Evolutionary conservation across 2,797 vertebrate genomes (phyloP).

Genomic region (Notamacropus eugenii): DNA sequence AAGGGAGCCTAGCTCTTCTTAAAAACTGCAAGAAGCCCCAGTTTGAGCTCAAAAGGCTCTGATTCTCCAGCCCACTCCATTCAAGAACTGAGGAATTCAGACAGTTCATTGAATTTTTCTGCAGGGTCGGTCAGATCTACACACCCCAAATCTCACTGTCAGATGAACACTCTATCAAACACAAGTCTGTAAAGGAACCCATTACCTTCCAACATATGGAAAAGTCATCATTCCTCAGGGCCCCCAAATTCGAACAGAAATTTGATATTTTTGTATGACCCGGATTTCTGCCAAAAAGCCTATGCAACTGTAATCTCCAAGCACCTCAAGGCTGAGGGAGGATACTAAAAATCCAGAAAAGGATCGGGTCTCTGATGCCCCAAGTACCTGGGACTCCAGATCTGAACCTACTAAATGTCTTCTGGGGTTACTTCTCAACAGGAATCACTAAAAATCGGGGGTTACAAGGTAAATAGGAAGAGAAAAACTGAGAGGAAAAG

Average conservation of each 20-base stretch:
- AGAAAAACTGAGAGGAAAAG: background rate
- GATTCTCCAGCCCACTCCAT: background rate
- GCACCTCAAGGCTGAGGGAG: background rate
- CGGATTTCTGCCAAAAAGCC: background rate
- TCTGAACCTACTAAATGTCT: background rate
- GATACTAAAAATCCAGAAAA: background rate
- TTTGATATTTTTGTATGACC: background rate
- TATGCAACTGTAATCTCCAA: background rate
- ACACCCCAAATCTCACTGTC: background rate
- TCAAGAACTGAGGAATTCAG: background rate
- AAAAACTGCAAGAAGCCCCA: background rate
- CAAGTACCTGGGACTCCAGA: background rate
- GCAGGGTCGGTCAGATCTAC: background rate
- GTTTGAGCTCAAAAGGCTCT: background rate
- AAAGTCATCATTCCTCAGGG: background rate
- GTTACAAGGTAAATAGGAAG: background rate
- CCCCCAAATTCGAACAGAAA: background rate
- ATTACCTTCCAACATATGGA: background rate
- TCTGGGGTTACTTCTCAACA: background rate
- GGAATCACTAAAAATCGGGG: background rate
- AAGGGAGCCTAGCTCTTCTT: background rate
- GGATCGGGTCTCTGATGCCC: background rate
- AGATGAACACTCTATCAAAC: background rate
- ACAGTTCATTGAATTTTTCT: background rate
- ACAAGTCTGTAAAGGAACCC: background rate